Conservation (phyloP, 2,888 invertebrate genomes). For the Amiota minor region DNA sequence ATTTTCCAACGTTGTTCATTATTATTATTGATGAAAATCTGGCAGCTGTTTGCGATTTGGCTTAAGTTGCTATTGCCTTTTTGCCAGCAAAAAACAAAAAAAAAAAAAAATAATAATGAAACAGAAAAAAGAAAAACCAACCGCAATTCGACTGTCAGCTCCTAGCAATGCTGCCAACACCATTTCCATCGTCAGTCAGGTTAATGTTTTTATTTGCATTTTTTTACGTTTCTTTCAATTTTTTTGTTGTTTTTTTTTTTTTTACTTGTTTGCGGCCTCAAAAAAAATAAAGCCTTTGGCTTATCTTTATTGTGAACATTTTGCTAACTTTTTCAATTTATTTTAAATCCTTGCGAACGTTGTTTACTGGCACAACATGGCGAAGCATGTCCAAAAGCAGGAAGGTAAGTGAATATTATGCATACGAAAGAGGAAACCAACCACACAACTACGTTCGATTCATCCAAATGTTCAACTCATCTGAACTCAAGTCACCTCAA, state of each 20-base stretch:
- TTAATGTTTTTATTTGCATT: not conserved
- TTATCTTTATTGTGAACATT: constrained; percentile 21
- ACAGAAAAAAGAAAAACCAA: no score
- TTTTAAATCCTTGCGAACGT: constrained; percentile 18
- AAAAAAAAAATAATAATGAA: not conserved
- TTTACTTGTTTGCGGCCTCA: constrained; percentile 20
- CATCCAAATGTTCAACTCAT: no score
- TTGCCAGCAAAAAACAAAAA: not conserved
- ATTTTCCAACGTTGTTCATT: not conserved
- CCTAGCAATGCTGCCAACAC: no score
- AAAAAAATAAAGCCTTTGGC: constrained; percentile 20
- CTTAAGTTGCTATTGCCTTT: not conserved
- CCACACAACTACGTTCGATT: no score
- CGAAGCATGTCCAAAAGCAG: not conserved
- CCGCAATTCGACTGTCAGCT: no score
- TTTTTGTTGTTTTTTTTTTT: not conserved
- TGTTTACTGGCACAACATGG: not conserved
- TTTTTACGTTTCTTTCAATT: not conserved
- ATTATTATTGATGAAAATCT: constrained; percentile 24
- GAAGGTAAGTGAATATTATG: not conserved
- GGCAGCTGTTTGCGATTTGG: constrained; percentile 24
- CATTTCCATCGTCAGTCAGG: no score
- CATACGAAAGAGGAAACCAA: not conserved
- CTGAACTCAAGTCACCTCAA: no score
- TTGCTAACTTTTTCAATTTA: constrained; percentile 29